Base-by-base conservation (phyloP, 2,113 vertebrate species). In the Cyanistes caeruleus region DNA sequence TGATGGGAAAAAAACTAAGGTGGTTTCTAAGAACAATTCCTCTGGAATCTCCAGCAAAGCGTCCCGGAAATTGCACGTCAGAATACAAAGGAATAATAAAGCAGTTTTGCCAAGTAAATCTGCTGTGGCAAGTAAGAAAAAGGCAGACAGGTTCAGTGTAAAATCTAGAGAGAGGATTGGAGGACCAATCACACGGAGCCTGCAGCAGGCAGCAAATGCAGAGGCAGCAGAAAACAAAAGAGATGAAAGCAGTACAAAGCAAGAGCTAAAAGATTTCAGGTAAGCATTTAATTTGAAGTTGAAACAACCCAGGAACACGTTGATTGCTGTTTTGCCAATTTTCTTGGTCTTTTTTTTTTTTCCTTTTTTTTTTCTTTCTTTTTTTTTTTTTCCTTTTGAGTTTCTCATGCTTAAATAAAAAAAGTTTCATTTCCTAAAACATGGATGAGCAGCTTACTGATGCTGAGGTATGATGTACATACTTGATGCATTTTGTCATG, bases 251-350 rank as follows among this genome's bases (percentile, higher is more conserved):
- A 94, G 97, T 80, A 76, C 98, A 78, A 97, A 90, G 96, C 98
- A 98, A 93, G 99, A 99, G 77, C 95, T 98, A 75, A 99, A 98
- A 97, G 98, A 99, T 94, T 97, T 98, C 94, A 98, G 98, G 98
- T 98, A 97, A 97, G 97, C 93, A 15, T 75, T 79, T 95, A 8
- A 77, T 87, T 95, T 95, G 88, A 88, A 91, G 93, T 91, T 87
- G 94, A 90, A 86, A 76, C 92, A 73, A 76, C 80, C 24, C 44
- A 92, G 87, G 93, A 90, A 72, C 81, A 63, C 4, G 0, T 52
- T 89, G 41, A 77, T 62, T 86, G 81, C 53, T 63, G 81, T 25
- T 89, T 93, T 81, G 74, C 51, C 48, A 48, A 12, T 84, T 79
- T 79, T 91, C 49, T 82, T 70, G 59, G 31, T 84, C 21, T 58